Evolutionary conservation across 35 echinoderm and acorn worm genomes (phyloP).

Genomic region (Lytechinus variegatus): DNA sequence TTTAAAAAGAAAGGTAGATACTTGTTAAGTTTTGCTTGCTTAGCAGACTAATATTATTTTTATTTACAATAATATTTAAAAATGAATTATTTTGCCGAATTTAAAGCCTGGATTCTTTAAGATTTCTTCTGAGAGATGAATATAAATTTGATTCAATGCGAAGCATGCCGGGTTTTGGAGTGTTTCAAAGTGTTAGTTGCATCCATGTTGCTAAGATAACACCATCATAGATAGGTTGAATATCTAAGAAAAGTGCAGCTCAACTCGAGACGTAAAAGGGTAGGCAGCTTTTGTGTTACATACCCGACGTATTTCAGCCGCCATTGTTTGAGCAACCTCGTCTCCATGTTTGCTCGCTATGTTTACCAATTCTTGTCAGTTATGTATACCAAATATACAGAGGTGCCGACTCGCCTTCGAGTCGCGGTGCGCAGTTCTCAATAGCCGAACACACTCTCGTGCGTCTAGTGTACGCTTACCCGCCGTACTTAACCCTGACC

Average conservation of each 20-base stretch:
- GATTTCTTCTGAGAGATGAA: no score
- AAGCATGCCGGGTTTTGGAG: no score
- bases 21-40: no score
- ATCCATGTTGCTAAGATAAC: background rate
- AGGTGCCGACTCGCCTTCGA: constrained; percentile 14
- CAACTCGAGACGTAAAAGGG: constrained; percentile 7
- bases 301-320: constrained; percentile 44
- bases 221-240: background rate
- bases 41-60: no score
- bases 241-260: constrained; percentile 28
- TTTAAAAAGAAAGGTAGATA: no score
- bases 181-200: background rate
- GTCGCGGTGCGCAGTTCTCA: background rate
- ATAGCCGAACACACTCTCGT: background rate
- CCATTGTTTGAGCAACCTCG: constrained; percentile 46
- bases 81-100: no score
- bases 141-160: no score
- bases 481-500: constrained; percentile 29
- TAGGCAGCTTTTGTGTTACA: constrained; percentile 25
- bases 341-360: constrained; percentile 30
- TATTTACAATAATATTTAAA: no score
- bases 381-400: constrained; percentile 45
- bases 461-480: background rate
- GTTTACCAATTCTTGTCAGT: constrained; percentile 49
- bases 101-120: no score